Percentiles rank a stretch among this genome's conserved stretches.
These are phyloP conservation scores for Myrmophylax atrothorax DNA, from an alignment of 2,113 vertebrate genomes.

Conservation along the genomic window DNA sequence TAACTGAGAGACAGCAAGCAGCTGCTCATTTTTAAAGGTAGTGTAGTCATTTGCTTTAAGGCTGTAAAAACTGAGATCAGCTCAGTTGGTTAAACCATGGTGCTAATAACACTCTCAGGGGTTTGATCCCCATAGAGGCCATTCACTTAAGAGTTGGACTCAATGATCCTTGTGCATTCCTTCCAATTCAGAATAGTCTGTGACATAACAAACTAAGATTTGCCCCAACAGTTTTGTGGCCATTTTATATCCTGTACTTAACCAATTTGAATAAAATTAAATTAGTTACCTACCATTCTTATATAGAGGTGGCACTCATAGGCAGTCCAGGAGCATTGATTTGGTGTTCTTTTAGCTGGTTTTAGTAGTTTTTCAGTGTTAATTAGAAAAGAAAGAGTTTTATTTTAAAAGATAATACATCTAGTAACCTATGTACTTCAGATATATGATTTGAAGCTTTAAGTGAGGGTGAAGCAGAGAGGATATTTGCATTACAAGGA, in stretches of 20 bases:
- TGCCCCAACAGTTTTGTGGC: neutral
- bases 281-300: neutral
- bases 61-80: neutral
- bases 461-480: neutral
- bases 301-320: rapidly evolving
- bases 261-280: neutral
- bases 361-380: neutral
- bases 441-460: neutral
- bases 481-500: neutral
- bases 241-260: neutral
- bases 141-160: neutral
- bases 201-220: neutral
- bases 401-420: neutral
- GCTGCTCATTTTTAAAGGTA: neutral
- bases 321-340: rapidly evolving
- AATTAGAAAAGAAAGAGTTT: neutral
- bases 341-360: neutral
- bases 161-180: neutral
- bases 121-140: neutral
- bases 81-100: neutral
- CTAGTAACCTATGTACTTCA: neutral
- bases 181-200: neutral
- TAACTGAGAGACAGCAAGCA: neutral
- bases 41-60: neutral
- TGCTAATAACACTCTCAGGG: neutral